phyloP scores from a whole-genome alignment of 1,140 invertebrate species.

The Bombus picipes region DNA sequence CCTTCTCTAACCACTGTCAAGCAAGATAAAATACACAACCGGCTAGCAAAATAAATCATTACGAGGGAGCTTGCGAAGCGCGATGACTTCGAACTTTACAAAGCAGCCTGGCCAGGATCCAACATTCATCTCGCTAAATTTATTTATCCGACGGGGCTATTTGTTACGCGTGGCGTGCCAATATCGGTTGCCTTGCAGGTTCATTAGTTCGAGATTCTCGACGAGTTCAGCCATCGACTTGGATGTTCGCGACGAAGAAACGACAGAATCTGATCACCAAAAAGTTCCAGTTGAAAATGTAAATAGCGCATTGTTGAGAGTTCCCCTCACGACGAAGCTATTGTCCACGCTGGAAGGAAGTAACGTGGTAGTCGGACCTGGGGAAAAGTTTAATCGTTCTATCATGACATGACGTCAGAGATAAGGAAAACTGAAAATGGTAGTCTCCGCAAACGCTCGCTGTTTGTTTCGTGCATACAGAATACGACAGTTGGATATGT shows the following conservation, averaged over 20 bases:
- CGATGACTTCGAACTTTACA: constrained; percentile 34
- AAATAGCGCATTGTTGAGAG: constrained; percentile 35
- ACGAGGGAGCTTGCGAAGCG: background rate
- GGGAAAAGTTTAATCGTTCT: constrained; percentile 68
- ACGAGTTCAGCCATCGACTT: background rate
- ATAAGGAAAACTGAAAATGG: constrained; percentile 33
- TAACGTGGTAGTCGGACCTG: constrained; percentile 27
- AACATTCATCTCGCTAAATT: constrained; percentile 16
- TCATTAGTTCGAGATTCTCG: background rate
- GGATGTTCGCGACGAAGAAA: background rate
- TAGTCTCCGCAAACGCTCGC: background rate
- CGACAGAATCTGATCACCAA: background rate
- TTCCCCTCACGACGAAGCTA: constrained; percentile 25
- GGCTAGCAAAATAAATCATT: background rate
- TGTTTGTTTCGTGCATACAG: constrained; percentile 4
- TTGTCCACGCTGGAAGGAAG: constrained; percentile 48
- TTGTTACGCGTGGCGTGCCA: background rate
- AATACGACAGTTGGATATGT: background rate
- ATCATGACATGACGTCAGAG: constrained; percentile 35
- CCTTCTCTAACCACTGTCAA: background rate
- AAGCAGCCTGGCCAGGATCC: constrained; percentile 13
- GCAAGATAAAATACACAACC: background rate
- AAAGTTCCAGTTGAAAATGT: constrained; percentile 35
- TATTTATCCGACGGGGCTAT: constrained; percentile 12
- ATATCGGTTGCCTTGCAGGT: background rate